These are phyloP conservation scores for Lepus timidus DNA, from an alignment of 2,113 vertebrate genomes.

Conservation along the genomic window DNA sequence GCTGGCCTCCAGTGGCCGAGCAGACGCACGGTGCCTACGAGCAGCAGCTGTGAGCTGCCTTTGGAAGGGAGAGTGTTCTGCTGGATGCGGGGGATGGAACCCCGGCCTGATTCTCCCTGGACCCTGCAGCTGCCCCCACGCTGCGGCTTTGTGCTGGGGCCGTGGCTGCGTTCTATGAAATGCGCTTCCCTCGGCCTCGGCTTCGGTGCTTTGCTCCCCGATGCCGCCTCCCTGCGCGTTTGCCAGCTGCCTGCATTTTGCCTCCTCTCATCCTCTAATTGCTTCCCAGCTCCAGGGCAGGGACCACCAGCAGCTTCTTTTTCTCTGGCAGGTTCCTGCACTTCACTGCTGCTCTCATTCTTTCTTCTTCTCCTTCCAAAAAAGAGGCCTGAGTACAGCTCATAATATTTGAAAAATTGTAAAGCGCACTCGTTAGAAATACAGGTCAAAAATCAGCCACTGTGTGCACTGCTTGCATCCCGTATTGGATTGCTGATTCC, in stretches of 20 bases:
- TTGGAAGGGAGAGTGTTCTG: background rate
- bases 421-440: background rate
- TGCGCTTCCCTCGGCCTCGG: fast-evolving
- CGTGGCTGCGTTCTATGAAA: fast-evolving
- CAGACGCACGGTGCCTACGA: fast-evolving
- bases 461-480: too few relatives aligned
- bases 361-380: background rate
- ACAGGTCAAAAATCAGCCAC: background rate
- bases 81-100: background rate
- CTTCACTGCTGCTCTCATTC: background rate
- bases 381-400: background rate
- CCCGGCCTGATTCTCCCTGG: background rate
- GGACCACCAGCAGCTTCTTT: background rate
- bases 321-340: background rate
- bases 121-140: background rate
- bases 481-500: too few relatives aligned
- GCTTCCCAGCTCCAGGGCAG: background rate
- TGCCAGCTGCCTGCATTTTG: background rate
- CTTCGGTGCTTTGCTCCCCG: background rate
- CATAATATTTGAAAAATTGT: background rate
- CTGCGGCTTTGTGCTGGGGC: too few relatives aligned
- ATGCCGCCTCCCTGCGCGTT: fast-evolving
- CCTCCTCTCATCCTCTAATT: background rate
- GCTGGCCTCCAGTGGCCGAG: background rate
- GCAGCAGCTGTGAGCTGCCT: background rate